Evolutionary conservation across 1,140 invertebrate genomes (phyloP), one percentile per base, ranked within the genome.

Genomic region (Hormaphis cornu): DNA sequence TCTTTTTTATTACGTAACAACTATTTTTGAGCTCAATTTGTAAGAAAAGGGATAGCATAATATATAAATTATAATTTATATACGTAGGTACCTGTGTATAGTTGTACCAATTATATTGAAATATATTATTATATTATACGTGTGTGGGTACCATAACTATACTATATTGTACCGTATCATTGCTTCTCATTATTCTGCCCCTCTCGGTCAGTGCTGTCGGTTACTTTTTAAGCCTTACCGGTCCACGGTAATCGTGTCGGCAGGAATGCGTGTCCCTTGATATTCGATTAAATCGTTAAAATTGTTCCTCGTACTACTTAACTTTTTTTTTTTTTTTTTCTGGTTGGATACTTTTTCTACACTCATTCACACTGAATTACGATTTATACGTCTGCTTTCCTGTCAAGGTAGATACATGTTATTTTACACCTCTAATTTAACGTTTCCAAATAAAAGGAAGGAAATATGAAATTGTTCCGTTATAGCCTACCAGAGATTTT

Each of bases 231-330:
- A n/a, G 35, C 33, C 20, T 37, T 61, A 28, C 40, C 58, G 42
- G 58, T 59, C 22, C 22, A 28, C 22, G 14, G 33, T 46, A 66
- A 66, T 48, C 42, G 42, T n/a, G 61, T 33, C 61, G 61, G 61
- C 14, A n/a, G 61, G 61, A 66, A 66, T 66, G 61, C 42, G 26
- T 50, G 28, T 66, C 61, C 44, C 61, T 66, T 48, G 61, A 66
- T 33, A 66, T 33, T 48, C 44, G 61, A 66, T 66, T 66, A 66
- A 66, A 66, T 48, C 61, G 61, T 66, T 66, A 48, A 50, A 46
- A 48, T 44, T 33, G 61, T 50, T 66, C 44, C 30, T 3, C 42
- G 42, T 48, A 66, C 42, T 40, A 40, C 20, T 1, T n/a, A 28
- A 46, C 20, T 42, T 61, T 61, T 61, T 28, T 61, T 30, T 7